Percentiles rank a stretch among this genome's conserved stretches.
These are phyloP conservation scores for Eulimnadia texana DNA, from an alignment of 1,140 invertebrate genomes.

Conservation along the genomic window DNA sequence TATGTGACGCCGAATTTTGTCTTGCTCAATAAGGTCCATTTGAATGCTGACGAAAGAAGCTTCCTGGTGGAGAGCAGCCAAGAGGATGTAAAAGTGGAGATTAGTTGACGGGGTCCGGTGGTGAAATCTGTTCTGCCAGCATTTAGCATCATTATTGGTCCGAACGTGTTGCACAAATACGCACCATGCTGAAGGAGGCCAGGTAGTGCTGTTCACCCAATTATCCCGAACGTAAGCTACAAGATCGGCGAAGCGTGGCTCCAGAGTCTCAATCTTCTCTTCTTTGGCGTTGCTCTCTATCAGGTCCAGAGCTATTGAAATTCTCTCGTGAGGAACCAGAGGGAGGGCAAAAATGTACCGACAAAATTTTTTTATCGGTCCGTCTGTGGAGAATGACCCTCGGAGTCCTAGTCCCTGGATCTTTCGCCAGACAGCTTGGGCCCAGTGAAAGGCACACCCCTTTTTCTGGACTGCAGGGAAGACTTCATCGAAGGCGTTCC, in stretches of 20 bases:
- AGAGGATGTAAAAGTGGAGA: neutral
- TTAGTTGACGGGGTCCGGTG: neutral
- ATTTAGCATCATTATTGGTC: neutral
- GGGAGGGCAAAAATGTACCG: neutral
- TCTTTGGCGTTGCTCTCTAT: neutral
- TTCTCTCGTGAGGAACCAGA: neutral
- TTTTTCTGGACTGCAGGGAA: neutral
- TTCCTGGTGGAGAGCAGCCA: neutral
- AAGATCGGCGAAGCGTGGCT: neutral
- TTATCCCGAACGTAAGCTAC: neutral
- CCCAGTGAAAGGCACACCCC: neutral
- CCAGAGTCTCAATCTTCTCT: neutral
- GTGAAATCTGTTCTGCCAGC: neutral
- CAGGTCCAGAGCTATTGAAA: neutral
- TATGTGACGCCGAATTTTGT: neutral
- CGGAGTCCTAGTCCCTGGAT: neutral
- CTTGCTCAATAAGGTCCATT: neutral
- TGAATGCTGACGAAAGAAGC: neutral
- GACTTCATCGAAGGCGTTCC: neutral
- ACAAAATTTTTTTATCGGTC: neutral
- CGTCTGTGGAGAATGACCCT: neutral
- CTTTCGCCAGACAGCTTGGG: neutral
- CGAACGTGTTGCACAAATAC: neutral
- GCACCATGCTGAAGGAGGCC: neutral
- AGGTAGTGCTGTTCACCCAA: neutral